phyloP scores from a whole-genome alignment of 2,797 vertebrate genomes.

The Acropternis orthonyx region DNA sequence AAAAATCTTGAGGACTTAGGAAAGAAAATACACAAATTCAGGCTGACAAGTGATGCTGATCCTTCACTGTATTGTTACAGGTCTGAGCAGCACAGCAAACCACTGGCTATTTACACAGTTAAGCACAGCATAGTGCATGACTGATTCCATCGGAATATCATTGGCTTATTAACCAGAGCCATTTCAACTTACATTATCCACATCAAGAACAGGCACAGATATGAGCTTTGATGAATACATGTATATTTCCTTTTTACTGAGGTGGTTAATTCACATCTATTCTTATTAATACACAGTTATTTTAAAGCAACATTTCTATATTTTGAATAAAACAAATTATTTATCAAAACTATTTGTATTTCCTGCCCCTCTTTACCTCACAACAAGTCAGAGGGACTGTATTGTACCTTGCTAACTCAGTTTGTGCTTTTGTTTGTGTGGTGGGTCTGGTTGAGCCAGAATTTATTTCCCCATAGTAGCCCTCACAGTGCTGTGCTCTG shows the following conservation, averaged over 20 bases:
- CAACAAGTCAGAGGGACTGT: neutral
- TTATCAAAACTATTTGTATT: neutral
- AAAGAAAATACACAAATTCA: neutral
- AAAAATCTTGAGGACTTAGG: neutral
- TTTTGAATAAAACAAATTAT: neutral
- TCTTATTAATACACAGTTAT: neutral
- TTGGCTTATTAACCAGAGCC: conserved; percentile 51
- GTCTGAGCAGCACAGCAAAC: neutral
- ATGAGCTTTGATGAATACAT: neutral
- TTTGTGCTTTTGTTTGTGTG: neutral
- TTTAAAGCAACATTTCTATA: neutral
- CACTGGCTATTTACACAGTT: conserved; percentile 6
- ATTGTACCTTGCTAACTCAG: neutral
- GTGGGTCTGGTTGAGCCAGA: too few relatives aligned
- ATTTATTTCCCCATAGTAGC: too few relatives aligned
- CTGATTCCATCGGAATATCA: conserved; percentile 38
- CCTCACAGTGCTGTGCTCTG: too few relatives aligned
- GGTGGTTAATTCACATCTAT: neutral
- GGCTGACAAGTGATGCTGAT: neutral
- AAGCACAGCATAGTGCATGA: conserved; percentile 3
- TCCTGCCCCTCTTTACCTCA: neutral
- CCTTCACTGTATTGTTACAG: neutral
- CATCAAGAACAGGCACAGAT: conserved; percentile 13
- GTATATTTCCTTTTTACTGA: neutral
- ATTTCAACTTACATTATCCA: conserved; percentile 29